phyloP scores from a whole-genome alignment of 2,797 vertebrate genomes.

The Phaenicophaeus curvirostris region DNA sequence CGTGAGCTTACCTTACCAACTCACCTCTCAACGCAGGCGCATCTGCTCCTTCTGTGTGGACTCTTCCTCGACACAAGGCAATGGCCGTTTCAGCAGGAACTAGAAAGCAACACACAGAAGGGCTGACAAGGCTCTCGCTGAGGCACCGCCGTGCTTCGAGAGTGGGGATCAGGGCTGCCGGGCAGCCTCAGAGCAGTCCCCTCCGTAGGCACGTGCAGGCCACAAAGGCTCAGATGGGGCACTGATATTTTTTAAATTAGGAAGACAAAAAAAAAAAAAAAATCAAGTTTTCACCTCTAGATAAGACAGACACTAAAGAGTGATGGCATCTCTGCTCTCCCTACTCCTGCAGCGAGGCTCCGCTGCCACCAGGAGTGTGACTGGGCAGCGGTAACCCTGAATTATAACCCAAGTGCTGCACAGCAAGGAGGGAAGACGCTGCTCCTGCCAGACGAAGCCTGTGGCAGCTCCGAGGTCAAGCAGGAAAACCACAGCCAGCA shows the following conservation, averaged over 20 bases:
- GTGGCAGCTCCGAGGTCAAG: rapidly evolving
- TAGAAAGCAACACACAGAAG: constrained; percentile 15
- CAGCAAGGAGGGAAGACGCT: background rate
- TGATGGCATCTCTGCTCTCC: background rate
- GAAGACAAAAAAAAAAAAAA: background rate
- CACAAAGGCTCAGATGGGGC: background rate
- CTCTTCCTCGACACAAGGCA: background rate
- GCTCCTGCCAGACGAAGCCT: background rate
- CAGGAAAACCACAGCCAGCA: background rate
- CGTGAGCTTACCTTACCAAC: constrained; percentile 14
- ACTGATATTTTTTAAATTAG: background rate
- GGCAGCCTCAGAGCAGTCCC: background rate
- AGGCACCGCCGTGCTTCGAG: background rate
- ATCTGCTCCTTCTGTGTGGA: background rate
- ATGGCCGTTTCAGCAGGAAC: background rate
- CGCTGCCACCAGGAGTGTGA: rapidly evolving
- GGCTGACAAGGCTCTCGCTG: background rate
- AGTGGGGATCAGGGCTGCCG: rapidly evolving
- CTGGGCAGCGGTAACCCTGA: background rate
- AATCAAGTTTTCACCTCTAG: background rate
- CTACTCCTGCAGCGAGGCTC: background rate
- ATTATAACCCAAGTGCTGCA: background rate
- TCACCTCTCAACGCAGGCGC: background rate
- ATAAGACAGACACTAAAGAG: background rate
- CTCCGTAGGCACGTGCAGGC: background rate